Base-by-base conservation (phyloP, 2,888 invertebrate species). In the Drosophila subquinaria region DNA sequence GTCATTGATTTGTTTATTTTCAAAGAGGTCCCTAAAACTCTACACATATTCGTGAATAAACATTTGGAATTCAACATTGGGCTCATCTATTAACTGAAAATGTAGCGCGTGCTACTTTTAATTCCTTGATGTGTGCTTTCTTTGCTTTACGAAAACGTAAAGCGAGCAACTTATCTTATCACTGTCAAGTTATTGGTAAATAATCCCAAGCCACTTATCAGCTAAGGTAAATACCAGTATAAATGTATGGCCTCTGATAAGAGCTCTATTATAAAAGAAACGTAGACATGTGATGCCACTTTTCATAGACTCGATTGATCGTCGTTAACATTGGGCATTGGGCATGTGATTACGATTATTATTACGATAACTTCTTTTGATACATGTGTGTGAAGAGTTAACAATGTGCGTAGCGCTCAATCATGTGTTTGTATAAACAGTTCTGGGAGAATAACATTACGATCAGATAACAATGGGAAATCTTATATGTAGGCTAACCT, bases 281-380 rank as follows among this genome's bases (percentile, higher is more conserved):
- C 42, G 51, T 23, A 68, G 66, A 57, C 85, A 88, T 88, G 85
- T 88, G 85, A 88, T 88, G 60, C 52, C 68, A 40, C 42, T 50
- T 36, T 38, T 3, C 27, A 52, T 40, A 42, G 38, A 62, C 47
- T 60, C 69, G 48, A 79, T 73, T 78, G 73, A 83, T 76, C 79
- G 71, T 70, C 69, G 69, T 62, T 57, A 67, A 47, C 38, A 69
- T 40, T 59, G 79, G 80, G 74, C 38, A 69, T 40, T 59, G 79
- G 80, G 74, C 89, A 90, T 90, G 90, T 90, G 90, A 90, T 88
- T 85, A 73, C 64, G 40, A 23, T 71, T 40, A 38, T 53, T 57
- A 59, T 71, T 55, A 36, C 53, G 60, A 68, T 57, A 64, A 43
- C 60, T 42, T 30, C 42, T 27, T 40, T 63, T 36, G 35, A n/a